Conservation (phyloP, 2,888 invertebrate genomes). For the Plutella xylostella region DNA sequence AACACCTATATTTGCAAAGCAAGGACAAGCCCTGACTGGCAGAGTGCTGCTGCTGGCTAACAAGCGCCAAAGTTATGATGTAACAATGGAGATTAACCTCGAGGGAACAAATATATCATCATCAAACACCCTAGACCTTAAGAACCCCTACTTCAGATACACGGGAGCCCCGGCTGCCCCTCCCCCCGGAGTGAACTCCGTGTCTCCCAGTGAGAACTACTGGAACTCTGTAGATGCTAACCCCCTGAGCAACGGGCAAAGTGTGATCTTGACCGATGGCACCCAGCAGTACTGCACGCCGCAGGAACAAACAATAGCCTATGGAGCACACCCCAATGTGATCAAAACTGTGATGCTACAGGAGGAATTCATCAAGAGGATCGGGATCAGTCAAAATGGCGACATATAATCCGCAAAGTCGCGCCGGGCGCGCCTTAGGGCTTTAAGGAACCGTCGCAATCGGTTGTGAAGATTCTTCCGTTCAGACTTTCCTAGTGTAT, state of each 20-base stretch:
- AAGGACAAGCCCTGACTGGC: slow-evolving; percentile 91
- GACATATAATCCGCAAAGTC: slow-evolving; percentile 63
- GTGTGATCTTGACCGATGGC: slow-evolving; percentile 51
- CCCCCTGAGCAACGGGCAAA: slow-evolving; percentile 51
- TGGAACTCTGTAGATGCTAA: slow-evolving; percentile 87
- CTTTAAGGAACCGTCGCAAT: slow-evolving; percentile 60
- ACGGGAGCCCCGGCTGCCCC: slow-evolving; percentile 93
- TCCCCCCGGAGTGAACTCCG: slow-evolving; percentile 90
- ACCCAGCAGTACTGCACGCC: slow-evolving; percentile 54
- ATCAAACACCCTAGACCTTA: slow-evolving; percentile 93
- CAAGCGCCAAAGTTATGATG: slow-evolving; percentile 98
- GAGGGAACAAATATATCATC: slow-evolving; percentile 90
- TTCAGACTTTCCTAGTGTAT: slow-evolving; percentile 59
- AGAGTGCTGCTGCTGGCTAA: slow-evolving; percentile 91
- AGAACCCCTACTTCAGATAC: slow-evolving; percentile 98
- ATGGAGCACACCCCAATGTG: slow-evolving; percentile 56
- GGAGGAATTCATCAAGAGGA: slow-evolving; percentile 65
- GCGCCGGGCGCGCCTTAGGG: slow-evolving; percentile 66
- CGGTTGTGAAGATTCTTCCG: slow-evolving; percentile 65
- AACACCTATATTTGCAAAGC: slow-evolving; percentile 93
- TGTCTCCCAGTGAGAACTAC: slow-evolving; percentile 94
- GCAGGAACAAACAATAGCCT: slow-evolving; percentile 46
- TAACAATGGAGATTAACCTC: slow-evolving; percentile 92
- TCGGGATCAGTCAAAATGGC: slow-evolving; percentile 66
- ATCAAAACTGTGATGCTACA: slow-evolving; percentile 67